Evolutionary conservation across 2,113 vertebrate species (phyloP).

Genomic region (Dinomys branickii): DNA sequence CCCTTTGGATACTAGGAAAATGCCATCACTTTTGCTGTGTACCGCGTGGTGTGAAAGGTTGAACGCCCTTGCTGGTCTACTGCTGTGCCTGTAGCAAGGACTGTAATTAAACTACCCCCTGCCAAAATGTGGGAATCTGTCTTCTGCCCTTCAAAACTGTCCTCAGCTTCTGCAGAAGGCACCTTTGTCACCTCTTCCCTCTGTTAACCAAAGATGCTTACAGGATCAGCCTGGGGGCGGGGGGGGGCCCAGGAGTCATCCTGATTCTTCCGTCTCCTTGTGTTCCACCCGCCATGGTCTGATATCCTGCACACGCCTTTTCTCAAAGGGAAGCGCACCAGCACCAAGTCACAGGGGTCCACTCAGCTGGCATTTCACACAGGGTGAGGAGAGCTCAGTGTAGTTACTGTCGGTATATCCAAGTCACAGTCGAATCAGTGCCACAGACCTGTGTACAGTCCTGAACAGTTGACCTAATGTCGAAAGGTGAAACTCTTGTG

Average conservation of each 20-base stretch:
- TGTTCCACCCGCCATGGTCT: neutral
- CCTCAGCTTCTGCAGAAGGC: neutral
- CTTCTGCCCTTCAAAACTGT: neutral
- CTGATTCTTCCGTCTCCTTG: neutral
- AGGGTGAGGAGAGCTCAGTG: fast-evolving
- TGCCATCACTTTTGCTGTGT: neutral
- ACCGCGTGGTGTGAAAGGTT: neutral
- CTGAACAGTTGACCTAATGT: neutral
- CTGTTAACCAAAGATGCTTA: fast-evolving
- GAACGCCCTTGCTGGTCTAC: neutral
- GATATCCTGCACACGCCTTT: neutral
- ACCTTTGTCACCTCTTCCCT: neutral
- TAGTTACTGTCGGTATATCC: neutral
- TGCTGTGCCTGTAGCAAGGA: neutral
- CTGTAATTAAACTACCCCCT: neutral
- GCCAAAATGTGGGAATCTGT: neutral
- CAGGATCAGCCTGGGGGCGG: neutral
- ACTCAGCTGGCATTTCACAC: neutral
- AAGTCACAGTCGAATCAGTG: neutral
- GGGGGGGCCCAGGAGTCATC: neutral
- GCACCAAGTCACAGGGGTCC: neutral
- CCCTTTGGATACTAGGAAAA: neutral
- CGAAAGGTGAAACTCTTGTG: neutral
- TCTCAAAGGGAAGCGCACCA: neutral
- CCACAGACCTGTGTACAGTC: neutral